Conservation (phyloP, 2,888 invertebrate genomes). For the Oeneis ivallda region DNA sequence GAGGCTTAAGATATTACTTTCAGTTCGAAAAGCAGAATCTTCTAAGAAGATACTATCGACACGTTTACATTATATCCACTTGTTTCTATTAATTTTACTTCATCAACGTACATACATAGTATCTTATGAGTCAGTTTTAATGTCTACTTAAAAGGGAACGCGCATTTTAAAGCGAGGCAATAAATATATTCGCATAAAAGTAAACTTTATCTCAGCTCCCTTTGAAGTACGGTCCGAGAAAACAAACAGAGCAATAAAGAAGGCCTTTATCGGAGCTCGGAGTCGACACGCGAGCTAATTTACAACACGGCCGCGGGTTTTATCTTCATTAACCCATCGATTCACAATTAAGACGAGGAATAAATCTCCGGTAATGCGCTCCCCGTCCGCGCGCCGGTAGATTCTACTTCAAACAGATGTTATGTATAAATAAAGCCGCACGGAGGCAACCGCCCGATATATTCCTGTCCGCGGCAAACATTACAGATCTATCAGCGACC, state of each 20-base stretch:
- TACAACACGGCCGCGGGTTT: slow-evolving; percentile 81
- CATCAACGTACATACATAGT: slow-evolving; percentile 49
- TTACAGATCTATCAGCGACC: slow-evolving; percentile 77
- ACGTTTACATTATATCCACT: background rate
- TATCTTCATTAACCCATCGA: slow-evolving; percentile 83
- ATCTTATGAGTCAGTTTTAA: slow-evolving; percentile 43
- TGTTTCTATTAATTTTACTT: background rate
- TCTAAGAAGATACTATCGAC: background rate
- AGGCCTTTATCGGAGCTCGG: slow-evolving; percentile 79
- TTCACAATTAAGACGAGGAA: slow-evolving; percentile 82
- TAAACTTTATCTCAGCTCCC: slow-evolving; percentile 76
- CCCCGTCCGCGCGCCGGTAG: slow-evolving; percentile 78
- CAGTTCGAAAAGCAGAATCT: background rate
- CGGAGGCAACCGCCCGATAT: slow-evolving; percentile 81
- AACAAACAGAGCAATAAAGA: slow-evolving; percentile 82
- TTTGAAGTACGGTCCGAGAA: slow-evolving; percentile 79
- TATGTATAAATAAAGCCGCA: slow-evolving; percentile 81
- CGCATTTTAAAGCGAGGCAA: slow-evolving; percentile 56
- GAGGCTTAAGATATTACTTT: too few relatives aligned
- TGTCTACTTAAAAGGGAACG: slow-evolving; percentile 44
- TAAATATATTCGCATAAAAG: slow-evolving; percentile 77
- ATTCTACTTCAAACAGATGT: slow-evolving; percentile 81
- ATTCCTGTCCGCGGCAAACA: slow-evolving; percentile 81
- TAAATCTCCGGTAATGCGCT: slow-evolving; percentile 81
- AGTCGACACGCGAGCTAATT: slow-evolving; percentile 82